Evolutionary conservation across 1,140 invertebrate genomes (phyloP), one percentile per base, ranked within the genome.

Genomic region (Eubasilissa regina): DNA sequence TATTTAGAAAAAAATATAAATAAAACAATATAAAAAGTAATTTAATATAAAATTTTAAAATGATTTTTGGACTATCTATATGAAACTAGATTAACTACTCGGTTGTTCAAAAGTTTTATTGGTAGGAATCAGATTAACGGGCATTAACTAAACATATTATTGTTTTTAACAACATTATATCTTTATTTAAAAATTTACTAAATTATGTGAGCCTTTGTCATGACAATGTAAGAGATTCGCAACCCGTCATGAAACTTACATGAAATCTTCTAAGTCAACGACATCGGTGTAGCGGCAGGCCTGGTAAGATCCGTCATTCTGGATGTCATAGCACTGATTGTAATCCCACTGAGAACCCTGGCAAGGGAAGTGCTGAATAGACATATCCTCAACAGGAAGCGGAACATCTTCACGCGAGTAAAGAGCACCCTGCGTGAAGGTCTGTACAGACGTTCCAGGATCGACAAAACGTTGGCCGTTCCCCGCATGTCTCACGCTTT

Each of bases 211-310:
- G 25, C 6, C 25, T 35, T 35, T 6, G 6, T 35, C 1, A 6
- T 3, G 25, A 35, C 6, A 35, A 35, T 6, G 25, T 35, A 35
- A 35, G 25, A 35, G 1, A 35, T 35, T 35, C 1, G 6, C 1
- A 6, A 35, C 25, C n/a, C 1, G 6, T 6, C 25, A 35, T 35
- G 25, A 43, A 79, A 90, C 92, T 93, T 88, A 93, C 92, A 93
- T 92, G 84, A 93, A 93, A 86, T 93, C 92, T 84, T 93, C 92
- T 70, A 93, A 90, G 84, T 93, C 92, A 55, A 92, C 90, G 62
- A 92, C 88, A 80, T 90, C 87, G 1, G 91, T 89, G 80, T 91
- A 92, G 77, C 92, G 92, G 80, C 92, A 93, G 0, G 91, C 87
- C 75, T 91, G 90, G 48, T 87, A 89, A 78, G 87, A 87, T 13